These are phyloP conservation scores for Anniella stebbinsi DNA, from an alignment of 2,797 vertebrate genomes.

Conservation along the genomic window DNA sequence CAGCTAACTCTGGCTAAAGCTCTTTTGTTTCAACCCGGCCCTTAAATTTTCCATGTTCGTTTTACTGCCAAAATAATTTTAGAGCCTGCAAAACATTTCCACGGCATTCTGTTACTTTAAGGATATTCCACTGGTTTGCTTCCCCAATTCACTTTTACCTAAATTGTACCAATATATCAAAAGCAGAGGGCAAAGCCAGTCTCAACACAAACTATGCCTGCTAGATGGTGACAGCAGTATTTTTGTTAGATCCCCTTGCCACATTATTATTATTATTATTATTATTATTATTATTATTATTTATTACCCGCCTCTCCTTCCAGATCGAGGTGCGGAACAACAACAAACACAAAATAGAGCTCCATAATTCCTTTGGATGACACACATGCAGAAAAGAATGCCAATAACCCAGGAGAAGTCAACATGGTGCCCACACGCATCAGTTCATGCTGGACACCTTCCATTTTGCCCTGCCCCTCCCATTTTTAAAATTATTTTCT, in stretches of 20 bases:
- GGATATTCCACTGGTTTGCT: not conserved
- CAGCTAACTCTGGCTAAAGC: slow-evolving; percentile 30
- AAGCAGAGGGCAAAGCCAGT: not conserved
- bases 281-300: no score
- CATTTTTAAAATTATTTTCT: not conserved
- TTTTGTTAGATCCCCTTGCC: not conserved
- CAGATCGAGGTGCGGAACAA: no score
- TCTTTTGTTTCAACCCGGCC: slow-evolving; percentile 39
- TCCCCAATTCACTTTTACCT: not conserved
- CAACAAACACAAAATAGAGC: no score
- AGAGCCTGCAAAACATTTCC: slow-evolving; percentile 24
- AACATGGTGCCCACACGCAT: no score
- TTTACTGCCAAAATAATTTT: not conserved
- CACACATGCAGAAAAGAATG: not conserved
- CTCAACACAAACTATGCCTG: not conserved
- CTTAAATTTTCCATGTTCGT: slow-evolving; percentile 17
- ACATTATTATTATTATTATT: no score
- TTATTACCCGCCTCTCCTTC: no score
- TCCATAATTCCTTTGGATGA: not conserved
- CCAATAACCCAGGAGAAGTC: not conserved
- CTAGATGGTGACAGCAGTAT: not conserved
- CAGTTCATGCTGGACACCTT: not conserved
- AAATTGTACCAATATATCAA: not conserved
- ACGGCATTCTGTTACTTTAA: slow-evolving; percentile 24
- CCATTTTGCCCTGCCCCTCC: not conserved